Evolutionary conservation across 2,113 vertebrate genomes (phyloP), one percentile per base, ranked within the genome.

Genomic region (Xenotilapia leptura): DNA sequence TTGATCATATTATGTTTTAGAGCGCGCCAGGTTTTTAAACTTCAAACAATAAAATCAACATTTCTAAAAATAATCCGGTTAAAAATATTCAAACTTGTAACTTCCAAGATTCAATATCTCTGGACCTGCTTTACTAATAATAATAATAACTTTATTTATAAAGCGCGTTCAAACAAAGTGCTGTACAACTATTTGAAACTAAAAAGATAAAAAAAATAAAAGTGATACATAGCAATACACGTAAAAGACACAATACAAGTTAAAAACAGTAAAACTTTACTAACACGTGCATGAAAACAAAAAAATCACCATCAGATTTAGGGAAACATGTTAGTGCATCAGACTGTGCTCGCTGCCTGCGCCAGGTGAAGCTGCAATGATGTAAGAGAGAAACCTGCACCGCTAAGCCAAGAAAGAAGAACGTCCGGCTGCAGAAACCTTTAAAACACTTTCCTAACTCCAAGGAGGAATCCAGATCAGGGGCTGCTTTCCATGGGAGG

Each of bases 401-500:
- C n/a, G 9, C 58, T 36, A n/a, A 62, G 10, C 60, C 33, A 38
- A 65, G 33, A 65, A 65, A 65, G 31, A 65, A 65, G 60, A 65
- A 36, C 17, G 17, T n/a, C 60, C 1, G 3, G 31, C 31, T 65
- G 60, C 0, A 65, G 17, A 65, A 65, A 65, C 60, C 17, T 65
- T 65, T 38, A 62, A 7, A 36, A 36, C 28, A 65, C 17, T 0
- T 65, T n/a, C 60, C 31, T 3, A 0, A 38, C 1, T 65, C 19
- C 6, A 0, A 38, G 6, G 6, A 65, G 4, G 60, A 13, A 65
- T 65, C 33, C 60, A 5, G 60, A 38, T 38, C 33, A 65, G 60
- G 4, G 31, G 4, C 28, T 0, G 17, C 33, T 65, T 0, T 36
- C 60, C 33, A 38, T 2, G 60, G 33, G 33, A 0, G 0, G 7